Evolutionary conservation across 1,140 invertebrate species (phyloP).

Genomic region (Sinonovacula constricta): DNA sequence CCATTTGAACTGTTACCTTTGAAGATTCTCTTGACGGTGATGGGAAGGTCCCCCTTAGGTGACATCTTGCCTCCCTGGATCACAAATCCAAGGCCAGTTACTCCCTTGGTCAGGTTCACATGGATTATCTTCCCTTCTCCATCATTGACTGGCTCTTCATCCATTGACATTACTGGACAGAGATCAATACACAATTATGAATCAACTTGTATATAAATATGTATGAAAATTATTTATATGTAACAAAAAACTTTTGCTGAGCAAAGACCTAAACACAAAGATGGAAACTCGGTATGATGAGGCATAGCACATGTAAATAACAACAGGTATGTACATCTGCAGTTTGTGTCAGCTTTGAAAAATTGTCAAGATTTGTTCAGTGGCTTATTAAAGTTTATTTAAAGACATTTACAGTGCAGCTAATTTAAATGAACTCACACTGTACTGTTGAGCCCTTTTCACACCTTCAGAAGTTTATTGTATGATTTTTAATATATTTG

Average conservation of each 20-base stretch:
- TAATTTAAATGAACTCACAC: too few species aligned
- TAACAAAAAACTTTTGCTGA: background rate
- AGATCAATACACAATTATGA: background rate
- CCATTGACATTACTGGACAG: conserved; percentile 35
- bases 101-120: conserved; percentile 85
- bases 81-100: conserved; percentile 93
- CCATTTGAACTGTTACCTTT: too few species aligned
- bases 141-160: conserved; percentile 21
- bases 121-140: conserved; percentile 50
- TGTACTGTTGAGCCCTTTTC: too few species aligned
- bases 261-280: background rate
- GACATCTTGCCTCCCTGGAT: conserved; percentile 94
- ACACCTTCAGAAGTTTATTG: too few species aligned
- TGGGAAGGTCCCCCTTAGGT: conserved; percentile 90
- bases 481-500: too few species aligned
- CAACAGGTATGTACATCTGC: too few species aligned
- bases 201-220: background rate
- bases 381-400: too few species aligned
- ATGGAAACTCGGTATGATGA: too few species aligned
- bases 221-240: background rate
- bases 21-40: conserved; percentile 94
- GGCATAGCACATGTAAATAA: too few species aligned
- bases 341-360: too few species aligned
- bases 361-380: too few species aligned
- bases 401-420: too few species aligned